Percentiles rank a stretch among this genome's conserved stretches.
Conservation (phyloP, 2,113 vertebrate species). For the Corvus cornix region DNA sequence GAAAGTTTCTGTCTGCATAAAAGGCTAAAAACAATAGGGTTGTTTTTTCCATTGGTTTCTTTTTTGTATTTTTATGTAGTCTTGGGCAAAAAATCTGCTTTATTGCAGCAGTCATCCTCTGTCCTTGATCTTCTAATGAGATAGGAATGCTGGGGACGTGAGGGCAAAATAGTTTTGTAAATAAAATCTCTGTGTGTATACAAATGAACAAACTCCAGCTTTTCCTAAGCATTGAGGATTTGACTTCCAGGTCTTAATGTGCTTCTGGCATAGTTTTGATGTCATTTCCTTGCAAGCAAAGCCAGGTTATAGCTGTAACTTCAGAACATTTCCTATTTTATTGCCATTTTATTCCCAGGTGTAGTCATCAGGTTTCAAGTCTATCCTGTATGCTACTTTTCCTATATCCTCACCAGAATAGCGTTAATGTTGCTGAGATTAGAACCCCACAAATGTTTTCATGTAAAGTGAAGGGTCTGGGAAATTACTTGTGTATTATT, state of each 20-base stretch:
- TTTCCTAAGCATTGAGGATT: conserved; percentile 51
- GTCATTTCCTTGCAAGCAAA: conserved; percentile 50
- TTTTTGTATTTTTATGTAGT: background rate
- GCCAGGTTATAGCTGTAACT: conserved; percentile 10
- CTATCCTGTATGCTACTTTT: background rate
- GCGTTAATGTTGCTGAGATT: background rate
- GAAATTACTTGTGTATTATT: background rate
- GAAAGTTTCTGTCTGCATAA: background rate
- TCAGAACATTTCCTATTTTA: conserved; percentile 26
- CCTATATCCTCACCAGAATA: background rate
- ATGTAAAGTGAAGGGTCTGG: background rate
- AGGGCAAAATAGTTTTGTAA: conserved; percentile 20
- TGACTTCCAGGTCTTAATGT: conserved; percentile 43
- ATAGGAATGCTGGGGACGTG: background rate
- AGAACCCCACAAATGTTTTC: background rate
- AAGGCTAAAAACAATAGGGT: background rate
- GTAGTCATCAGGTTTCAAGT: background rate
- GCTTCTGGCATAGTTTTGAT: conserved; percentile 36
- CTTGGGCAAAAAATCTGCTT: background rate
- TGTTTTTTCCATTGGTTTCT: background rate
- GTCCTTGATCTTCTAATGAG: background rate
- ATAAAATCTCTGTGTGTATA: conserved; percentile 1
- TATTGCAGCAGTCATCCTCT: background rate
- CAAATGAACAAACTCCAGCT: background rate
- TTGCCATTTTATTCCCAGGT: background rate